A percentile compares a stretch with the other conserved stretches of the same genome.
phyloP scores from a whole-genome alignment of 2,797 vertebrate species.

The Echiichthys vipera region DNA sequence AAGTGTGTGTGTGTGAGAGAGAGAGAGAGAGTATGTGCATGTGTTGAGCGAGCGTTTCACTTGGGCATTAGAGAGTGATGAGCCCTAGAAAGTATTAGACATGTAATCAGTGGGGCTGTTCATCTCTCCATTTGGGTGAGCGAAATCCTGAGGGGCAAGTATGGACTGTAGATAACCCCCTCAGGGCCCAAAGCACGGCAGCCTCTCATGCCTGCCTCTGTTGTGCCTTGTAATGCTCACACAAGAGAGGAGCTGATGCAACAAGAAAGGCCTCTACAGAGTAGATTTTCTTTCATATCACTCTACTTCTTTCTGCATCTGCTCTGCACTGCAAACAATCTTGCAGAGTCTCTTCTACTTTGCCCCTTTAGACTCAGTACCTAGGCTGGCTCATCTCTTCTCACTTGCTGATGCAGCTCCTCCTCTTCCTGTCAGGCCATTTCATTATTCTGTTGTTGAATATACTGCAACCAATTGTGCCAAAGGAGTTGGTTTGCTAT shows the following conservation, averaged over 20 bases:
- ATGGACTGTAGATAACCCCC: slow-evolving; percentile 53
- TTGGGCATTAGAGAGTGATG: slow-evolving; percentile 71
- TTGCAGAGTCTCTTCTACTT: slow-evolving; percentile 61
- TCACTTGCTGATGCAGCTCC: slow-evolving; percentile 39
- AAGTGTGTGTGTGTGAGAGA: not conserved
- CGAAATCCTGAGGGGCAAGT: slow-evolving; percentile 71
- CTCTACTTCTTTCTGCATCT: slow-evolving; percentile 68
- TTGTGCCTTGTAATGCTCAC: slow-evolving; percentile 49
- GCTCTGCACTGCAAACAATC: slow-evolving; percentile 59
- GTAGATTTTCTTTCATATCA: slow-evolving; percentile 71
- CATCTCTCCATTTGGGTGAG: slow-evolving; percentile 73
- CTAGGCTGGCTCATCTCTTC: slow-evolving; percentile 44
- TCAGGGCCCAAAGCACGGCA: slow-evolving; percentile 27
- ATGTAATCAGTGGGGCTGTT: slow-evolving; percentile 75
- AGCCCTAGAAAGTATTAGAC: slow-evolving; percentile 72
- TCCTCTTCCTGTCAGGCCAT: slow-evolving; percentile 58
- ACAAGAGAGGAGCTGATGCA: slow-evolving; percentile 62
- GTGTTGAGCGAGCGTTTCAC: slow-evolving; percentile 36
- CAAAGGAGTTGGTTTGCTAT: slow-evolving; percentile 82
- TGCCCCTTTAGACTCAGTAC: slow-evolving; percentile 51
- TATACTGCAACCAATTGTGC: slow-evolving; percentile 80
- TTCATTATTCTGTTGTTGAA: slow-evolving; percentile 83
- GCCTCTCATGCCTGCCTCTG: slow-evolving; percentile 48
- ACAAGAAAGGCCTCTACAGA: slow-evolving; percentile 66
- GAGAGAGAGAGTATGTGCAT: not conserved